Base-by-base conservation (phyloP, 2,113 vertebrate genomes). In the Melanotaenia duboulayi region DNA sequence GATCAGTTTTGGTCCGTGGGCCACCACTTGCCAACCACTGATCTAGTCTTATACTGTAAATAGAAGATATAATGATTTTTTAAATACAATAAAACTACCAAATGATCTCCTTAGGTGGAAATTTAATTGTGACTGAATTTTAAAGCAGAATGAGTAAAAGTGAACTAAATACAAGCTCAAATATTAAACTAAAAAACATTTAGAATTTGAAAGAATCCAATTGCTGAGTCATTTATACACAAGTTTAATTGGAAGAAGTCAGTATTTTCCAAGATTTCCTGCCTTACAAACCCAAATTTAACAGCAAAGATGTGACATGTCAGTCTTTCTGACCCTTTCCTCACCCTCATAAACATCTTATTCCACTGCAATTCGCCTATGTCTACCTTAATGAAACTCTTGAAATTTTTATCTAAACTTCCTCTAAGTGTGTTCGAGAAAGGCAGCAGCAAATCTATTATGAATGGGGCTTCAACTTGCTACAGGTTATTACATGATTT, bases 391-490 rank as follows among this genome's bases (percentile, higher is more conserved):
- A 87, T 76, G 69, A 80, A 86, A 73, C 81, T 82, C 46, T 55
- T 90, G 52, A 77, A 89, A 70, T 79, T 89, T 88, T 90, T 78
- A 90, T 87, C 39, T 78, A 58, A 68, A 77, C 75, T 78, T 84
- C 81, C 66, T 82, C 49, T 42, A 72, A 83, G 72, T 57, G 65
- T 67, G 25, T 86, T 76, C 77, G 67, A 79, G 62, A 78, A 83
- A 76, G 40, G 65, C 63, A 44, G 70, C 40, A 52, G n/a, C 35
- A 78, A 76, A 92, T 91, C 65, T 50, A 89, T 92, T 82, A 91
- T 90, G 62, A 23, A 89, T 91, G 82, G 9, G n/a, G 37, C 24
- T 76, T 74, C 46, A 82, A 20, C 69, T 79, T 72, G 61, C 64
- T 48, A 8, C 69, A 60, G 40, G 66, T n/a, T n/a, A n/a, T n/a